phyloP scores from a whole-genome alignment of 2,888 invertebrate species.

The Uloborus plumipes region DNA sequence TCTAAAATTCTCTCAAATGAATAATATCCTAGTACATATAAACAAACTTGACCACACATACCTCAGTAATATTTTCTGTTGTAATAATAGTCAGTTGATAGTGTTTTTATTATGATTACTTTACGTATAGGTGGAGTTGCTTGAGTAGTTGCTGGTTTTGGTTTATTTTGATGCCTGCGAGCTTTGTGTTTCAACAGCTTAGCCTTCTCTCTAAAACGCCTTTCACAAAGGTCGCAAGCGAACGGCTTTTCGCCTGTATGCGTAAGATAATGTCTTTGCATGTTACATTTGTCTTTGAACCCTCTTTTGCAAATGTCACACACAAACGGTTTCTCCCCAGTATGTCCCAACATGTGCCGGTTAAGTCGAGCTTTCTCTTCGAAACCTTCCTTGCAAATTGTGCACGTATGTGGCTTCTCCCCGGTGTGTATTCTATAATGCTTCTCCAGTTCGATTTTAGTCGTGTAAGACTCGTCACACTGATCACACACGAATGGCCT shows the following conservation, averaged over 20 bases:
- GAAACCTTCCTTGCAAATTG: slow-evolving; percentile 57
- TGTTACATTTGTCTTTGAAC: slow-evolving; percentile 58
- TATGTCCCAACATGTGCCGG: slow-evolving; percentile 58
- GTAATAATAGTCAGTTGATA: slow-evolving; percentile 51
- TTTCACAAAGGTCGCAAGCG: slow-evolving; percentile 53
- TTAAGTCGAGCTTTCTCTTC: slow-evolving; percentile 57
- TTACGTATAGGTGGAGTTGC: slow-evolving; percentile 44
- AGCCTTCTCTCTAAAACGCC: slow-evolving; percentile 55
- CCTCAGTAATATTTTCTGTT: slow-evolving; percentile 51
- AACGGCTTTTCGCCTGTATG: slow-evolving; percentile 60
- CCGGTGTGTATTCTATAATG: slow-evolving; percentile 53
- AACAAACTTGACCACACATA: too few species aligned
- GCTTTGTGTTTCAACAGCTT: slow-evolving; percentile 54
- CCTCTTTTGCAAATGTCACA: slow-evolving; percentile 52
- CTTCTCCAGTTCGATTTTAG: slow-evolving; percentile 45
- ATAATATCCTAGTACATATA: too few species aligned
- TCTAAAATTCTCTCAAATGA: too few species aligned
- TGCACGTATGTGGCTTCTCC: slow-evolving; percentile 55
- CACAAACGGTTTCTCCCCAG: slow-evolving; percentile 52
- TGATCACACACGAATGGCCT: slow-evolving; percentile 50
- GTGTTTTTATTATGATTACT: slow-evolving; percentile 57
- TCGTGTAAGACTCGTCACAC: slow-evolving; percentile 45
- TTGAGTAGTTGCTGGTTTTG: slow-evolving; percentile 1
- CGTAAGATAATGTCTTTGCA: slow-evolving; percentile 58
- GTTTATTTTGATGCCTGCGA: slow-evolving; percentile 40